Evolutionary conservation across 2,113 vertebrate genomes (phyloP).

Genomic region (Lates calcarifer): DNA sequence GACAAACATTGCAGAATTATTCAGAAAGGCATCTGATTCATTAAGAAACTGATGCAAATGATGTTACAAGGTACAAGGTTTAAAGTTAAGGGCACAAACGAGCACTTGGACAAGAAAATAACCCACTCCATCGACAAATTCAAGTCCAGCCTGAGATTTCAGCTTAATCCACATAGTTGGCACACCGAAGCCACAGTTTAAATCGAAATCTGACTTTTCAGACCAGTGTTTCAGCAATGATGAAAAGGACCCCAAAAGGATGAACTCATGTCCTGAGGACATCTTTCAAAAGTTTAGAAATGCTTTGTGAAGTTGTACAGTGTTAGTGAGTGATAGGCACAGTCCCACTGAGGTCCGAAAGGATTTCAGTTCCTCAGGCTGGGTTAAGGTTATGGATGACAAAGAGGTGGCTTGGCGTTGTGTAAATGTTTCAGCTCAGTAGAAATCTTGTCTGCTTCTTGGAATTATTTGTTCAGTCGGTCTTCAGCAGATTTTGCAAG

Average conservation of each 20-base stretch:
- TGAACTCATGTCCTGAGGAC: neutral
- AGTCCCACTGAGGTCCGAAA: neutral
- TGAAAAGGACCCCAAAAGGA: too few relatives aligned
- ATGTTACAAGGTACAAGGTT: neutral
- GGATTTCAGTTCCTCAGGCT: neutral
- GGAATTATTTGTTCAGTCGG: neutral
- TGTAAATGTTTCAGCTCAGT: neutral
- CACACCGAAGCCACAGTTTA: neutral
- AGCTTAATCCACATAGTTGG: constrained; percentile 17
- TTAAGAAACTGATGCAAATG: neutral
- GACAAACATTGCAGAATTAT: neutral
- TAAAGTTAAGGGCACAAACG: constrained; percentile 1
- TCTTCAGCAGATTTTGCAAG: neutral
- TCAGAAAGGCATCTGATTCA: neutral
- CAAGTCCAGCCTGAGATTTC: neutral
- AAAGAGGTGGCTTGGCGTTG: too few relatives aligned
- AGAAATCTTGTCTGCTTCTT: neutral
- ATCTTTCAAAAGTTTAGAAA: too few relatives aligned
- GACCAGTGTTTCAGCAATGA: neutral
- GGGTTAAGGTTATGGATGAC: neutral
- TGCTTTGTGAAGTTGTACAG: too few relatives aligned
- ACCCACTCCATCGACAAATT: neutral
- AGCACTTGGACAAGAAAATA: neutral
- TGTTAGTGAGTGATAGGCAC: neutral
- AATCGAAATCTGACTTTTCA: neutral